These are phyloP conservation scores for Salmo trutta DNA, from an alignment of 2,797 vertebrate species.

Conservation along the genomic window DNA sequence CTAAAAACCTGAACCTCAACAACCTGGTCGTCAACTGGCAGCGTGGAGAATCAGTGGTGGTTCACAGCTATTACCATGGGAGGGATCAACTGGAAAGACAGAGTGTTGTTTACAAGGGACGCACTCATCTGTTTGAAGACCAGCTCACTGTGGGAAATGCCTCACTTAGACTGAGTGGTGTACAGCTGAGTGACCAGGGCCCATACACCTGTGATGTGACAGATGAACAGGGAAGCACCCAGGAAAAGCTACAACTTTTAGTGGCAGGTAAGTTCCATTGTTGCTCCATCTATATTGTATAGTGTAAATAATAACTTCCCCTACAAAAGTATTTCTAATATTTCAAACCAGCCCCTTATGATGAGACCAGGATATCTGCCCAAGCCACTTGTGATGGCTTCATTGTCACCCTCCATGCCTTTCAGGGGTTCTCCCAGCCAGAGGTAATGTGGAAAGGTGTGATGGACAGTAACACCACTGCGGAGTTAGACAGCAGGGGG, in stretches of 20 bases:
- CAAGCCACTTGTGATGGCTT: no score
- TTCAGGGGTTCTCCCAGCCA: no score
- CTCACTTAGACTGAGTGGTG: constrained; percentile 18
- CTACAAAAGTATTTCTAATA: no score
- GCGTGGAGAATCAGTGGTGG: background rate
- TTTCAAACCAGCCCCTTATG: no score
- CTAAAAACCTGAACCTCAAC: background rate
- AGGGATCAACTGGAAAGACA: constrained; percentile 8
- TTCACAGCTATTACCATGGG: constrained; percentile 20
- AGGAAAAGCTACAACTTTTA: background rate
- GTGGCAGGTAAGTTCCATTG: no score
- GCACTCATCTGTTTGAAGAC: constrained; percentile 22
- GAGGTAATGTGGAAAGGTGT: no score
- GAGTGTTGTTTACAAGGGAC: constrained; percentile 12
- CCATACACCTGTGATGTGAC: background rate
- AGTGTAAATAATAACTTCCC: no score
- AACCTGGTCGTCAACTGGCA: constrained; percentile 14
- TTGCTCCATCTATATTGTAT: no score
- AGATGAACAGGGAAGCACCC: background rate
- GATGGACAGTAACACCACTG: no score
- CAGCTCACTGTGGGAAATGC: constrained; percentile 31
- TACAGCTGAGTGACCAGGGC: constrained; percentile 13
- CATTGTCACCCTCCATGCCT: no score
- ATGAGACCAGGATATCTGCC: no score
- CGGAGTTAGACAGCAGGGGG: no score